Conservation (phyloP, 2,888 invertebrate genomes). For the Tuberolachnus salignus region DNA sequence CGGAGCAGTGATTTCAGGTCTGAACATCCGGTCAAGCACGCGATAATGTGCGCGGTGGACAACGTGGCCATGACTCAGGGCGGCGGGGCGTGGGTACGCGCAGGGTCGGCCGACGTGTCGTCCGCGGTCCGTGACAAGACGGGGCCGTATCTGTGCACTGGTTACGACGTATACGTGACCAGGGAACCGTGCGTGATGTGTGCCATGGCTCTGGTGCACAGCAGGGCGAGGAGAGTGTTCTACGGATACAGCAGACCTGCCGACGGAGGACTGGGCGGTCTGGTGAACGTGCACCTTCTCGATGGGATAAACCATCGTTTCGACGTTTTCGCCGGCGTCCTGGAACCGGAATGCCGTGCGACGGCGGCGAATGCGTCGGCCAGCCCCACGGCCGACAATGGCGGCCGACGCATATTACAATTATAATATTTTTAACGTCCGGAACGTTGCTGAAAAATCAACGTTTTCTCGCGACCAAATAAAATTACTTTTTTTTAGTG, state of each 20-base stretch:
- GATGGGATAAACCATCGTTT: conserved; percentile 88
- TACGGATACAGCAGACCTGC: conserved; percentile 66
- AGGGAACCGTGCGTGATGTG: conserved; percentile 94
- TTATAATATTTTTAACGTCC: too few relatives aligned
- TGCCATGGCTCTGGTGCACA: conserved; percentile 92
- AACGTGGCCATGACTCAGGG: conserved; percentile 79
- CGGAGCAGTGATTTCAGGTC: conserved; percentile 67
- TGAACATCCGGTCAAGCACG: conserved; percentile 79
- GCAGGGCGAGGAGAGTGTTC: conserved; percentile 82
- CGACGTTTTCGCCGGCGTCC: conserved; percentile 74
- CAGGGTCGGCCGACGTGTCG: neutral
- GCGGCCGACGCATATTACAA: too few relatives aligned
- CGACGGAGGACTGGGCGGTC: conserved; percentile 75
- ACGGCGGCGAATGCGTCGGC: neutral
- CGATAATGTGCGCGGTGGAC: conserved; percentile 84
- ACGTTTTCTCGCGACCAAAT: too few relatives aligned
- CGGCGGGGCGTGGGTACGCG: conserved; percentile 56
- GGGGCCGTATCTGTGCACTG: conserved; percentile 81
- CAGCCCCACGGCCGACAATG: too few relatives aligned
- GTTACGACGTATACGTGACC: conserved; percentile 81
- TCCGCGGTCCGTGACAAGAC: conserved; percentile 43
- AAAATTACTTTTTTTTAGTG: too few relatives aligned
- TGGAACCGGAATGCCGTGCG: conserved; percentile 57
- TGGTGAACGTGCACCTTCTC: conserved; percentile 77
- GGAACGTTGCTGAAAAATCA: too few relatives aligned